Percentiles rank a stretch among this genome's conserved stretches.
phyloP scores from a whole-genome alignment of 2,113 vertebrate species.

The Apodemus speciosus region DNA sequence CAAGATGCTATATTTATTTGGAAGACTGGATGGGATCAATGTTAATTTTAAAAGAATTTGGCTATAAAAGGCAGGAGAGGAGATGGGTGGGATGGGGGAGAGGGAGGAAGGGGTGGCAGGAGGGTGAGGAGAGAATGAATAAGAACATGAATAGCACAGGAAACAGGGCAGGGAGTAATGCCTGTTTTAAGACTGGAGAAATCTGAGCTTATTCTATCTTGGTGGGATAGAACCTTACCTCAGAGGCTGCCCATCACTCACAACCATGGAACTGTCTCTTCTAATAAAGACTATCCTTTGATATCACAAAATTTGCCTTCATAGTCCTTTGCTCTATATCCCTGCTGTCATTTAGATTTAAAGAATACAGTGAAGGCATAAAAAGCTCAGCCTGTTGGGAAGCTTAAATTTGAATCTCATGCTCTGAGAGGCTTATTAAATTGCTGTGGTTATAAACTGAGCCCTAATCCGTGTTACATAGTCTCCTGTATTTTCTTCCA shows the following conservation, averaged over 20 bases:
- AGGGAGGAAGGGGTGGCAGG: neutral
- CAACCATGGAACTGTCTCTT: neutral
- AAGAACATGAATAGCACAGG: neutral
- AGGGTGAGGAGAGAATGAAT: neutral
- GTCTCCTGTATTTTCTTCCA: conserved; percentile 56
- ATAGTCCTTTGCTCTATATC: conserved; percentile 7
- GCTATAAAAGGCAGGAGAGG: neutral
- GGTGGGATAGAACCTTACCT: neutral
- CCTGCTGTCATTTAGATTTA: conserved; percentile 61
- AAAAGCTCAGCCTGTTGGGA: conserved; percentile 8
- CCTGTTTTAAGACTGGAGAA: neutral
- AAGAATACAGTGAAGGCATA: conserved; percentile 43
- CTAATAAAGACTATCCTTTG: neutral
- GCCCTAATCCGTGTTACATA: neutral
- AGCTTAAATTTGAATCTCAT: conserved; percentile 59
- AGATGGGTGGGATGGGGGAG: neutral
- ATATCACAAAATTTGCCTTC: conserved; percentile 29
- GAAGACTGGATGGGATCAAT: neutral
- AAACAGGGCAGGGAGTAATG: neutral
- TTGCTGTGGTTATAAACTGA: conserved; percentile 58
- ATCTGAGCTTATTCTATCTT: neutral
- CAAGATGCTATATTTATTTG: neutral
- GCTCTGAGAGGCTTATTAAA: conserved; percentile 57
- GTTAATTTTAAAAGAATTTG: neutral
- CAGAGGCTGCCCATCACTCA: neutral